Conservation (phyloP, 2,113 vertebrate species). For the Pongo abelii region DNA sequence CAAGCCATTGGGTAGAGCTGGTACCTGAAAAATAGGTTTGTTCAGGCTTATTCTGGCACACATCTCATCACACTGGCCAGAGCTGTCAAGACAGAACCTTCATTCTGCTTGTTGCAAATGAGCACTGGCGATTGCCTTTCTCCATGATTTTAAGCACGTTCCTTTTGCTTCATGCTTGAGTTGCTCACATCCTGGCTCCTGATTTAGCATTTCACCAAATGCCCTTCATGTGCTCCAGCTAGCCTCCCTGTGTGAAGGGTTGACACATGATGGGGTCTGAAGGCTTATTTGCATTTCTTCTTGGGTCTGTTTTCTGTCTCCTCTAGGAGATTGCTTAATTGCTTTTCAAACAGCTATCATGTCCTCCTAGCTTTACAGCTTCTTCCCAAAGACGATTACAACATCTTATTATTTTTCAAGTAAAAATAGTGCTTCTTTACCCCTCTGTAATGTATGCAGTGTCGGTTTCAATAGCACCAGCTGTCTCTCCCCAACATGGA, state of each 20-base stretch:
- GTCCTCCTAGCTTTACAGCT: slow-evolving; percentile 47
- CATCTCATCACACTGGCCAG: too few relatives aligned
- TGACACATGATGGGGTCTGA: neutral
- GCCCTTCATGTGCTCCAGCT: neutral
- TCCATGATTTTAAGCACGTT: neutral
- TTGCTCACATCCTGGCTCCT: neutral
- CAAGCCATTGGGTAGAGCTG: neutral
- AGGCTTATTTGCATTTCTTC: neutral
- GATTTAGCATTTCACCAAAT: neutral
- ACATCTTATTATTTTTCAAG: slow-evolving; percentile 57
- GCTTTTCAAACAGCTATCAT: slow-evolving; percentile 60
- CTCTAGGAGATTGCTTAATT: slow-evolving; percentile 60
- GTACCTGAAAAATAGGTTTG: neutral
- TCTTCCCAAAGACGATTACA: slow-evolving; percentile 61
- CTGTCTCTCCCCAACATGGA: neutral
- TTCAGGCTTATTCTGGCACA: neutral
- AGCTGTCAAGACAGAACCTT: neutral
- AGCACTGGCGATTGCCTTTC: neutral
- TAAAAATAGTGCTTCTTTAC: slow-evolving; percentile 48
- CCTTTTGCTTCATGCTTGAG: neutral
- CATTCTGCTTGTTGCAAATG: neutral
- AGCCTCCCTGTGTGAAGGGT: neutral
- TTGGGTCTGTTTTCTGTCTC: neutral
- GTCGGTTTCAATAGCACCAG: slow-evolving; percentile 13
- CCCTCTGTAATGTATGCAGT: neutral